Percentiles rank a stretch among this genome's conserved stretches.
These are phyloP conservation scores for Physeter macrocephalus DNA, from an alignment of 2,113 vertebrate genomes.

Conservation along the genomic window DNA sequence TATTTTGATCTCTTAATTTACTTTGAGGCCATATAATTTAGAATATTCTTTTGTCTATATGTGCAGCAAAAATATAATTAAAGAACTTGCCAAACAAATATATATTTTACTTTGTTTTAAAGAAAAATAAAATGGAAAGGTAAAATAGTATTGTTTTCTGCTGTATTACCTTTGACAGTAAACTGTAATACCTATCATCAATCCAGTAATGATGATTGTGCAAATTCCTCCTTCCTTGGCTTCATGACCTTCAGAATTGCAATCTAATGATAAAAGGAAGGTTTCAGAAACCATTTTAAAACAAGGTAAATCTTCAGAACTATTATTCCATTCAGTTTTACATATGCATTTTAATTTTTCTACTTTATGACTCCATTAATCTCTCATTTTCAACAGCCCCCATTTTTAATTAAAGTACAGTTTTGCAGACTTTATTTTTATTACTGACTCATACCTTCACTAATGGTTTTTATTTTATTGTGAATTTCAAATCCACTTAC, in stretches of 20 bases:
- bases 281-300: neutral
- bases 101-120: neutral
- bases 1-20: neutral
- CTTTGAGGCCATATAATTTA: neutral
- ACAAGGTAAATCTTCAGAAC: neutral
- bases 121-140: neutral
- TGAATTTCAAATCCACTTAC: conserved; percentile 63
- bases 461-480: conserved; percentile 70
- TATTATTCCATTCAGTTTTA: conserved; percentile 21
- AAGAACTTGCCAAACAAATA: neutral
- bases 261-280: neutral
- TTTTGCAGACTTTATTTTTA: conserved; percentile 50
- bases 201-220: neutral
- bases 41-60: neutral
- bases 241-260: neutral
- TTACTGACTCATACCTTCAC: conserved; percentile 60
- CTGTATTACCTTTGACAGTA: neutral
- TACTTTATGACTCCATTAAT: conserved; percentile 38
- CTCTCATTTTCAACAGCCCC: conserved; percentile 1
- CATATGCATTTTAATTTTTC: conserved; percentile 32
- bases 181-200: neutral
- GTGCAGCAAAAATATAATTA: neutral
- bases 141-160: neutral
- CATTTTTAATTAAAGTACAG: conserved; percentile 44
- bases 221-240: neutral